Percentiles rank a stretch among this genome's conserved stretches.
phyloP scores from a whole-genome alignment of 92 coral and sea anemone genomes.

The Blastomussa wellsi region DNA sequence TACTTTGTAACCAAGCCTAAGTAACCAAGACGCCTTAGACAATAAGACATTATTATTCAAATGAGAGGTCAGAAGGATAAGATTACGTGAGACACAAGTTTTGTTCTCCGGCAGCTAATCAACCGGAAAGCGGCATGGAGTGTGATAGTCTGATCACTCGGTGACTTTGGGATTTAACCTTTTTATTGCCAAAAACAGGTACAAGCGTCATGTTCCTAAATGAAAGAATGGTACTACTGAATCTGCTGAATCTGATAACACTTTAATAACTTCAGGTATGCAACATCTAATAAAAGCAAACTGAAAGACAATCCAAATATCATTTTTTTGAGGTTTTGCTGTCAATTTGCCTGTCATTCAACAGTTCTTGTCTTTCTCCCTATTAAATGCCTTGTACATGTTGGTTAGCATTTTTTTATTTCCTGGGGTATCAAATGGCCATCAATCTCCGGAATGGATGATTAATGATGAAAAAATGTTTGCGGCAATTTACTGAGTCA shows the following conservation, averaged over 20 bases:
- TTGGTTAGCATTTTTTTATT: neutral
- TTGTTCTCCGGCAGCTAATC: neutral
- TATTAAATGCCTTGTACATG: neutral
- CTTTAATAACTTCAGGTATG: neutral
- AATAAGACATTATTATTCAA: neutral
- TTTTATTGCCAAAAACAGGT: neutral
- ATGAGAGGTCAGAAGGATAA: neutral
- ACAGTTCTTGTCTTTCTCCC: neutral
- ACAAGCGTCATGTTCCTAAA: neutral
- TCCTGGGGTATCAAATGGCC: neutral
- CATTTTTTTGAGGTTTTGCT: neutral
- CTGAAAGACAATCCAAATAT: constrained; percentile 3
- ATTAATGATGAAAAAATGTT: neutral
- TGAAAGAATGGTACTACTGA: neutral
- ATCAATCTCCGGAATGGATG: neutral
- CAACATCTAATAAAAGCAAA: neutral
- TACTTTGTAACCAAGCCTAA: neutral
- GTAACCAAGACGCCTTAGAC: neutral
- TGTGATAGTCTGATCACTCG: neutral
- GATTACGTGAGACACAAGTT: neutral
- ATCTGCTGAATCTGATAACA: neutral
- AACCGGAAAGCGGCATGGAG: neutral
- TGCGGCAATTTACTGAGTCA: neutral
- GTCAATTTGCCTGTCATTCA: neutral
- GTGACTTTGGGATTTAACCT: neutral